These are phyloP conservation scores for Leucozona laternaria DNA, from an alignment of 2,888 invertebrate genomes.

Conservation along the genomic window DNA sequence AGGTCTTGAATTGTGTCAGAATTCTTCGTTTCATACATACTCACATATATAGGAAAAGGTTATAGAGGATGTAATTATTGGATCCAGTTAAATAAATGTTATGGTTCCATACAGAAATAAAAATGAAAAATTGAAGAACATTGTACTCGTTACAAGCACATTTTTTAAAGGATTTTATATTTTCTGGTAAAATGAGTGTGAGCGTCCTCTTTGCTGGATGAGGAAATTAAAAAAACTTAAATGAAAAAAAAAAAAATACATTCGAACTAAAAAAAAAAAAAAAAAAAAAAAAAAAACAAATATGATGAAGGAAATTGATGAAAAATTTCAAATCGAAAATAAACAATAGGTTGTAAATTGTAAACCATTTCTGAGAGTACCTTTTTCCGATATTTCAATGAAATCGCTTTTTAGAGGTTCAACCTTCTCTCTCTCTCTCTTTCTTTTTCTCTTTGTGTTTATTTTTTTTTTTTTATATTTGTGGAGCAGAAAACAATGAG, in stretches of 20 bases:
- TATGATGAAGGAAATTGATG: constrained; percentile 57
- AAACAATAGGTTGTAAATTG: constrained; percentile 48
- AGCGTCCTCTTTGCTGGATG: constrained; percentile 3
- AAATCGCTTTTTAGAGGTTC: constrained; percentile 29
- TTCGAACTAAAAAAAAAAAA: constrained; percentile 3
- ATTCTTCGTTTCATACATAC: not conserved
- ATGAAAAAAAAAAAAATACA: constrained; percentile 36
- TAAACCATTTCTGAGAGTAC: constrained; percentile 28
- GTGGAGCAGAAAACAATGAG: constrained; percentile 54
- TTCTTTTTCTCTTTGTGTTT: not conserved
- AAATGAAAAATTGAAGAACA: not conserved
- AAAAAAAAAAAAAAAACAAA: constrained; percentile 30
- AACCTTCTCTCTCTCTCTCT: not conserved
- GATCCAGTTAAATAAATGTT: constrained; percentile 37
- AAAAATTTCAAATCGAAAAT: constrained; percentile 60
- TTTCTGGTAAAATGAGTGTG: not conserved
- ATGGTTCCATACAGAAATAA: constrained; percentile 12
- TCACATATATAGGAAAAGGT: not conserved
- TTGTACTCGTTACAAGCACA: not conserved
- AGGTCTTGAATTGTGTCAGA: not conserved
- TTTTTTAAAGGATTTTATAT: constrained; percentile 25
- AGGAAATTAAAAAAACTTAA: constrained; percentile 44
- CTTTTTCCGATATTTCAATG: constrained; percentile 36
- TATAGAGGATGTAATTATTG: constrained; percentile 13
- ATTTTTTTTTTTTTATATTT: not conserved